These are phyloP conservation scores for Drosophila varians DNA, from an alignment of 1,140 invertebrate species.

Conservation along the genomic window DNA sequence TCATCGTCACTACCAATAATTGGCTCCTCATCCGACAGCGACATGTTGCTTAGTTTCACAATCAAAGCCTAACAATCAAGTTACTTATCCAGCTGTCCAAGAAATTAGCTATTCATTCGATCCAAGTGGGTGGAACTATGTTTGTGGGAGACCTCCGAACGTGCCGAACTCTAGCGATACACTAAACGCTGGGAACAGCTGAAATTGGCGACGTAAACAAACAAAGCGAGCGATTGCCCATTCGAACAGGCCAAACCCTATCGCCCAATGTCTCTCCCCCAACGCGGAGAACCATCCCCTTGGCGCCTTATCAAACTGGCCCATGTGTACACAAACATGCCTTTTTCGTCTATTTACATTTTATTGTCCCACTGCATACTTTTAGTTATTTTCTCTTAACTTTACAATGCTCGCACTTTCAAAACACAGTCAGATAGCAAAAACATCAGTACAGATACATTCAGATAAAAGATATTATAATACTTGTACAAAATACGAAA, in stretches of 20 bases:
- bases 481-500: constrained; percentile 32
- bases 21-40: constrained; percentile 14
- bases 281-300: not conserved
- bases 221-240: constrained; percentile 32
- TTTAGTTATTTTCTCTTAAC: constrained; percentile 5
- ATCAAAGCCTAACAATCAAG: constrained; percentile 11
- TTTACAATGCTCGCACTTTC: constrained; percentile 17
- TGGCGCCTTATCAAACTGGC: not conserved
- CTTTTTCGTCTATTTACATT: constrained; percentile 14
- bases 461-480: constrained; percentile 28
- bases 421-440: constrained; percentile 12
- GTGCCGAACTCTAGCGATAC: constrained; percentile 47
- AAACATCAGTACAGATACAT: not conserved
- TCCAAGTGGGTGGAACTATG: constrained; percentile 5
- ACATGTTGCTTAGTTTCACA: constrained; percentile 14
- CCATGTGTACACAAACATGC: not conserved
- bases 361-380: constrained; percentile 35
- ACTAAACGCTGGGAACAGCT: constrained; percentile 42
- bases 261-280: not conserved
- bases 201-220: constrained; percentile 34
- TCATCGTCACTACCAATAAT: constrained; percentile 27
- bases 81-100: constrained; percentile 11
- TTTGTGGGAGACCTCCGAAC: constrained; percentile 19
- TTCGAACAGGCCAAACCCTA: constrained; percentile 15
- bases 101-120: constrained; percentile 66